phyloP scores from a whole-genome alignment of 2,797 vertebrate species.

The Cynodonichthys magdalenae region DNA sequence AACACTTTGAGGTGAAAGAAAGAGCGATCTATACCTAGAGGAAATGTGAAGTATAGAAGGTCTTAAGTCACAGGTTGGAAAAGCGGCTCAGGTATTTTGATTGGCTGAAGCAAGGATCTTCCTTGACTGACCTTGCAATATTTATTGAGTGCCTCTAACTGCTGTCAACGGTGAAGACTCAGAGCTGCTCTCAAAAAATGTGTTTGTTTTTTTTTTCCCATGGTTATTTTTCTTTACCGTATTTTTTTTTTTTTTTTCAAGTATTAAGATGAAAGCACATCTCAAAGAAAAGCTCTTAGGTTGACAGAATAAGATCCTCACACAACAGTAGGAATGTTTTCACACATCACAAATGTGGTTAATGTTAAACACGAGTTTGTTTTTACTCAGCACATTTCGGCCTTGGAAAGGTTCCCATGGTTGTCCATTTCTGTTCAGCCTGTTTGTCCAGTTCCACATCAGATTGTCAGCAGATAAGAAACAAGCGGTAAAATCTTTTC shows the following conservation, averaged over 20 bases:
- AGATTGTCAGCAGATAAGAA: slow-evolving; percentile 54
- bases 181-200: slow-evolving; percentile 8
- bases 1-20: slow-evolving; percentile 56
- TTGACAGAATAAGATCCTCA: slow-evolving; percentile 15
- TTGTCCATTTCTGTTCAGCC: slow-evolving; percentile 43
- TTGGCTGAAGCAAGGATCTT: slow-evolving; percentile 43
- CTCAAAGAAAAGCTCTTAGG: slow-evolving; percentile 5
- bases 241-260: not conserved
- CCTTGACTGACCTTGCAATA: slow-evolving; percentile 53
- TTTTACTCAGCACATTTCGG: slow-evolving; percentile 55
- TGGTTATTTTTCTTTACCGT: not conserved
- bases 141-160: slow-evolving; percentile 45
- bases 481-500: not conserved
- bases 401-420: slow-evolving; percentile 61
- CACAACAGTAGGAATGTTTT: slow-evolving; percentile 44
- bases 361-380: slow-evolving; percentile 54
- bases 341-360: slow-evolving; percentile 43
- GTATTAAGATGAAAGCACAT: not conserved
- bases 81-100: slow-evolving; percentile 26
- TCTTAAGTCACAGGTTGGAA: slow-evolving; percentile 53
- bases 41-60: slow-evolving; percentile 66
- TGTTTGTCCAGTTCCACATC: slow-evolving; percentile 28
- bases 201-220: not conserved
- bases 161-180: slow-evolving; percentile 19
- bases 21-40: slow-evolving; percentile 47